Evolutionary conservation across 2,888 invertebrate genomes (phyloP), one percentile per base, ranked within the genome.

Genomic region (Sacculina carcini): DNA sequence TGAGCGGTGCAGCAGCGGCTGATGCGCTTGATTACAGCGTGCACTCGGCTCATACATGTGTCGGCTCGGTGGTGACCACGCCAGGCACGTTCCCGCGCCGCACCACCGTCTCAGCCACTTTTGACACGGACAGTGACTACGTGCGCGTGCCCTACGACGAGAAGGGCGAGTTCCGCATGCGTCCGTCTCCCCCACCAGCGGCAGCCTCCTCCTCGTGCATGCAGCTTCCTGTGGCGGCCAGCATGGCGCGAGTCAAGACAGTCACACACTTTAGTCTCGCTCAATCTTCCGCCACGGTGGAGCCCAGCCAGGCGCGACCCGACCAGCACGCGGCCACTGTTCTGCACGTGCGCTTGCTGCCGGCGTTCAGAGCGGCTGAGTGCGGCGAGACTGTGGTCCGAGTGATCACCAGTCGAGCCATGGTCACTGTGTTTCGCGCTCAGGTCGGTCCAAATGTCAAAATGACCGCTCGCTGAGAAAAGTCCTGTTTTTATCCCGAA

Each of bases 51-150:
- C 56, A 56, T n/a, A 55, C 55, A 5, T 49, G 49, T 5, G 36
- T 51, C 24, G 32, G 40, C 31, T 28, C 44, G 16, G 23, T 34
- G 10, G n/a, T 32, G 12, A 51, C 52, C 28, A 52, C 53, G 9
- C 44, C 53, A 7, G 57, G 56, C 28, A 53, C 56, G 21, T 58
- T 57, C 46, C 56, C 56, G 28, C 53, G 54, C 10, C 51, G 56
- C 7, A 52, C 56, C 44, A 57, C 82, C 1, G 79, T 85, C 38
- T 83, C 84, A 60, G 77, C 78, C 58, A 84, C 82, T 1, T 71
- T 86, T 60, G 84, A 86, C 63, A 85, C 86, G 0, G 83, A 85
- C 60, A 84, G 83, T 28, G 86, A 87, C 64, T 87, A 87, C 62
- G 86, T 86, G 2, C 80, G 84, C 54, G 68, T 84, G 61, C 64